A percentile compares a stretch with the other conserved stretches of the same genome.
These are phyloP conservation scores for Caenorhabditis sp. DNA, from an alignment of 2,888 invertebrate species.

Conservation along the genomic window DNA sequence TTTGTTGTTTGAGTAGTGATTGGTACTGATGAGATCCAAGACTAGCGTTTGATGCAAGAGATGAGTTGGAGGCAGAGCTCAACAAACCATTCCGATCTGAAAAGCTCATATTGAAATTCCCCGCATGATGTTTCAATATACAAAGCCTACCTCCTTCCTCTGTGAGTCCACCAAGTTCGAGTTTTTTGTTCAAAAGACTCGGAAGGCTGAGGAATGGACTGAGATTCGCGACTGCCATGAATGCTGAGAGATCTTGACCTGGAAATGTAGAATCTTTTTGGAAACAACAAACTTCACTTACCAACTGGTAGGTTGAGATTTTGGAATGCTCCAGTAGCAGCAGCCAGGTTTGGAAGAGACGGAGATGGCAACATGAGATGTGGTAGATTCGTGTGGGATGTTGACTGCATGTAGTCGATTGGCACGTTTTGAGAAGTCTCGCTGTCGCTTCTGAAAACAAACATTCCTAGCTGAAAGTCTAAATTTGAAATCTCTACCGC, in stretches of 20 bases:
- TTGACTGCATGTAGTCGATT: slow-evolving; percentile 43
- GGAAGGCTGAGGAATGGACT: slow-evolving; percentile 82
- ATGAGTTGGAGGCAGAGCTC: slow-evolving; percentile 43
- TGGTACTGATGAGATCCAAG: slow-evolving; percentile 77
- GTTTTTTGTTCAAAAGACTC: slow-evolving; percentile 78
- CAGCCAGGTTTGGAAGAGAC: slow-evolving; percentile 79
- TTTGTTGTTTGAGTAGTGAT: slow-evolving; percentile 82
- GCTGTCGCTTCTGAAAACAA: slow-evolving; percentile 67
- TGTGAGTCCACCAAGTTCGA: slow-evolving; percentile 70
- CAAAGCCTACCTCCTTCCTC: slow-evolving; percentile 57
- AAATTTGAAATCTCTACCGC: slow-evolving; percentile 35
- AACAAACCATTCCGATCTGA: slow-evolving; percentile 43
- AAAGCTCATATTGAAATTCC: not conserved
- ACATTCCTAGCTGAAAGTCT: too few relatives aligned
- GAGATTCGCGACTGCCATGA: slow-evolving; percentile 75
- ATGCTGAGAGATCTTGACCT: slow-evolving; percentile 69
- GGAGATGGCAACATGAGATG: slow-evolving; percentile 79
- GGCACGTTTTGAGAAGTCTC: slow-evolving; percentile 65
- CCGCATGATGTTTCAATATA: not conserved
- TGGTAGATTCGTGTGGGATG: slow-evolving; percentile 53
- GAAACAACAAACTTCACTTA: slow-evolving; percentile 6
- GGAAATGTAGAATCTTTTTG: not conserved
- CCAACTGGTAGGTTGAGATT: slow-evolving; percentile 54
- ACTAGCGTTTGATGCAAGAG: slow-evolving; percentile 25
- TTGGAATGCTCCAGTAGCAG: slow-evolving; percentile 58